Evolutionary conservation across 2,797 vertebrate species (phyloP), one percentile per base, ranked within the genome.

Genomic region (Spatula clypeata): DNA sequence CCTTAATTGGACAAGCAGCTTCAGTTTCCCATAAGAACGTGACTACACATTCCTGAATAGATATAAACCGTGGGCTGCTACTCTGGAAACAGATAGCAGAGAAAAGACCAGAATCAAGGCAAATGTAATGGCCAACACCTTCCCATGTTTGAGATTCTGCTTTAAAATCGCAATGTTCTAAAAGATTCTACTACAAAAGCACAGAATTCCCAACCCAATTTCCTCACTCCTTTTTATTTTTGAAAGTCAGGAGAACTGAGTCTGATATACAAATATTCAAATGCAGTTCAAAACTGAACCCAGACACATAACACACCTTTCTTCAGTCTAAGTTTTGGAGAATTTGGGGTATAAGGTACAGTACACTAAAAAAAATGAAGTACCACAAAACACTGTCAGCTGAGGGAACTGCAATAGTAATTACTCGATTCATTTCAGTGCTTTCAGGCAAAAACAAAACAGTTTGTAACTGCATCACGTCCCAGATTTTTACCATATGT

Each of bases 21-120:
- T 98, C 98, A 1, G 99, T 99, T 88, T 99, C 98, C 99, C 99
- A 99, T 45, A 98, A 88, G 95, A 99, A 99, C 6, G 97, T 99
- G 54, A 98, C 98, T 15, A 99, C 98, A 24, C 99, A 99, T 93
- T 99, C 99, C 97, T 98, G 98, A 91, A 96, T 97, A 57, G 97
- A 96, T 64, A 99, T 92, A 95, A 99, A 99, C 13, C 94, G 98
- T 2, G 99, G 99, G 32, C 98, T 98, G 36, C 97, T 98, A 7
- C 96, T 97, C 99, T 99, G 94, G 6, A 98, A 95, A 83, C 21
- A 97, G 70, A 92, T 40, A 10, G 27, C 26, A 69, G 32, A 93
- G 9, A 84, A n/a, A 81, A 94, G 6, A 86, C 2, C 17, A 72
- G 29, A 65, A 8, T 92, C 17, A 38, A 57, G 53, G 23, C n/a